Percentiles rank a stretch among this genome's conserved stretches.
Evolutionary conservation across 1,140 invertebrate species (phyloP).

Genomic region (Aphidius gifuensis): DNA sequence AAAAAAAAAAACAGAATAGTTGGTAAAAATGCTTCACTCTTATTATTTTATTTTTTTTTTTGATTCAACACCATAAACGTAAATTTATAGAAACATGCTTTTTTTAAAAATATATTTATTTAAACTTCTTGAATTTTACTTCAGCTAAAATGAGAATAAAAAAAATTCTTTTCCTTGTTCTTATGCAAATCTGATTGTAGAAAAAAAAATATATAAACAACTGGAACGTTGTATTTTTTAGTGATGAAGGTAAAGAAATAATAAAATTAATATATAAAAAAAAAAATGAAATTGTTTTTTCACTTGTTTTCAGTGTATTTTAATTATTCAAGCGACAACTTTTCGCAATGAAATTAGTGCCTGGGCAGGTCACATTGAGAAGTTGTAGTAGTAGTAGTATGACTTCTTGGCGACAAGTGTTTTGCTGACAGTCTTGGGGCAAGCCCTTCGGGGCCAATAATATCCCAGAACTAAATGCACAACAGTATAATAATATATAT

Average conservation of each 20-base stretch:
- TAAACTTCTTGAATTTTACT: too few species aligned
- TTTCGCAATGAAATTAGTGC: slow-evolving; percentile 27
- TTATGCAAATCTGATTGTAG: slow-evolving; percentile 5
- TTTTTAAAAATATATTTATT: too few species aligned
- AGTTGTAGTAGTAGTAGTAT: not conserved
- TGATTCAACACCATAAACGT: too few species aligned
- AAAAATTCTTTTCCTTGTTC: not conserved
- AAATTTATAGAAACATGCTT: too few species aligned
- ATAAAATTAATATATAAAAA: not conserved
- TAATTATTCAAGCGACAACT: slow-evolving; percentile 30
- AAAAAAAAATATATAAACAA: too few species aligned
- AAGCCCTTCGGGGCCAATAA: slow-evolving; percentile 10
- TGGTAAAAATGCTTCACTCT: too few species aligned
- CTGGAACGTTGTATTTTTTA: too few species aligned
- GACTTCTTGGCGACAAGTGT: slow-evolving; percentile 23
- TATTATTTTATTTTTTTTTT: too few species aligned
- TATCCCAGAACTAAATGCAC: not conserved
- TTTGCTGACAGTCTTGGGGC: slow-evolving; percentile 11
- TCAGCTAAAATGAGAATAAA: too few species aligned
- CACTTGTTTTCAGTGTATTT: slow-evolving; percentile 21
- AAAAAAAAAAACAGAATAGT: too few species aligned
- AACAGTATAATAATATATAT: not conserved
- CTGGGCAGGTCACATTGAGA: slow-evolving; percentile 2
- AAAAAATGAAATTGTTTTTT: not conserved
- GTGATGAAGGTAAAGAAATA: too few species aligned